Percentiles rank a stretch among this genome's conserved stretches.
phyloP scores from a whole-genome alignment of 1,140 invertebrate genomes.

The Ladona fulva region DNA sequence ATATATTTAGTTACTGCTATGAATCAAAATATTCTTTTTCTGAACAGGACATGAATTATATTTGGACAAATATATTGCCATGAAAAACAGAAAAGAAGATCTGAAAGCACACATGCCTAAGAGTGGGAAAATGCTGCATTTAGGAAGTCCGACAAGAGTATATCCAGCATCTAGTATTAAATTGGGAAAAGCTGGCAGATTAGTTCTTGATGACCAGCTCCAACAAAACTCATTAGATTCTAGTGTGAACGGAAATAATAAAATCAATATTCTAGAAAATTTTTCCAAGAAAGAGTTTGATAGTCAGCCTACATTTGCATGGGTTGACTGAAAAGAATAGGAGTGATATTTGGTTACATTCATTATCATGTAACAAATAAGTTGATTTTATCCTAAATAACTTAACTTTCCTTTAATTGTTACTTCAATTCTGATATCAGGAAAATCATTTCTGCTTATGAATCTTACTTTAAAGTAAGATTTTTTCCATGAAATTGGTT shows the following conservation, averaged over 20 bases:
- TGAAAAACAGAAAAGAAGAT: background rate
- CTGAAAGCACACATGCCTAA: background rate
- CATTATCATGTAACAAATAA: too few species aligned
- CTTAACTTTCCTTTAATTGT: too few species aligned
- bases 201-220: background rate
- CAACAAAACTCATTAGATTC: background rate
- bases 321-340: background rate
- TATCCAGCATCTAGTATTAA: background rate
- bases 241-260: background rate
- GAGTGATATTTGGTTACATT: too few species aligned
- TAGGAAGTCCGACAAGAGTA: background rate
- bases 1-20: too few species aligned
- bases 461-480: too few species aligned
- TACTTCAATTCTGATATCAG: too few species aligned
- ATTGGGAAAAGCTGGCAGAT: background rate
- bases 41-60: slow-evolving; percentile 22
- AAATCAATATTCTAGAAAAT: background rate
- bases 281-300: background rate
- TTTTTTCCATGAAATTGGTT: too few species aligned
- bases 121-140: background rate
- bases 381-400: too few species aligned
- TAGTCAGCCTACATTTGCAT: background rate
- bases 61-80: slow-evolving; percentile 2
- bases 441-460: too few species aligned
- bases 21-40: background rate